Conservation (phyloP, 1,140 invertebrate genomes). For the Drosophila leontia region DNA sequence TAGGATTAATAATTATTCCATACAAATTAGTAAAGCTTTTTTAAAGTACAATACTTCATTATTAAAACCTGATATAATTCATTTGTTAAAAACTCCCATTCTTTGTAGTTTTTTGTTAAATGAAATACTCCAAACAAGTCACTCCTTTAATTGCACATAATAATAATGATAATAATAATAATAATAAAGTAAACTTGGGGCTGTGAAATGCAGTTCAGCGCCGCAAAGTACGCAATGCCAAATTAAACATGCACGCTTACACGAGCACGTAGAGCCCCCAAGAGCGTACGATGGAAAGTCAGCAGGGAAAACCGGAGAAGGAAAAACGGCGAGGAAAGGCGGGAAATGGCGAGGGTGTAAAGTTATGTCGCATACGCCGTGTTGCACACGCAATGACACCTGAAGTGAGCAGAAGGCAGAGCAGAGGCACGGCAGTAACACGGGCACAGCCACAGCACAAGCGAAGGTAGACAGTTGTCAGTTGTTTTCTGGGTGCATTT, state of each 20-base stretch:
- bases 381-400: slow-evolving; percentile 69
- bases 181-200: slow-evolving; percentile 36
- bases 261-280: slow-evolving; percentile 53
- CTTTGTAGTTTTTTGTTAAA: not conserved
- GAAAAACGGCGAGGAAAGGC: not conserved
- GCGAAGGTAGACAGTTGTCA: slow-evolving; percentile 23
- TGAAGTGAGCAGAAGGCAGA: slow-evolving; percentile 39
- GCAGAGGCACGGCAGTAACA: not conserved
- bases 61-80: not conserved
- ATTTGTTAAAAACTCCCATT: not conserved
- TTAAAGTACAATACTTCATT: not conserved
- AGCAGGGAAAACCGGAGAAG: not conserved
- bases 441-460: not conserved
- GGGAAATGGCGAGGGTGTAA: slow-evolving; percentile 15
- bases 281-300: not conserved
- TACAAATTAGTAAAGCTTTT: not conserved
- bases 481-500: slow-evolving; percentile 69
- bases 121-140: slow-evolving; percentile 4
- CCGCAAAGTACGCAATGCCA: slow-evolving; percentile 69
- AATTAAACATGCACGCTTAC: slow-evolving; percentile 79
- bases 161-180: slow-evolving; percentile 1
- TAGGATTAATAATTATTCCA: not conserved
- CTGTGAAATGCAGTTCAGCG: slow-evolving; percentile 37
- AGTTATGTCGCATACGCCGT: slow-evolving; percentile 66
- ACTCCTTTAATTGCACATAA: slow-evolving; percentile 31